phyloP scores from a whole-genome alignment of 1,140 invertebrate species.

The Drosophila nannoptera region DNA sequence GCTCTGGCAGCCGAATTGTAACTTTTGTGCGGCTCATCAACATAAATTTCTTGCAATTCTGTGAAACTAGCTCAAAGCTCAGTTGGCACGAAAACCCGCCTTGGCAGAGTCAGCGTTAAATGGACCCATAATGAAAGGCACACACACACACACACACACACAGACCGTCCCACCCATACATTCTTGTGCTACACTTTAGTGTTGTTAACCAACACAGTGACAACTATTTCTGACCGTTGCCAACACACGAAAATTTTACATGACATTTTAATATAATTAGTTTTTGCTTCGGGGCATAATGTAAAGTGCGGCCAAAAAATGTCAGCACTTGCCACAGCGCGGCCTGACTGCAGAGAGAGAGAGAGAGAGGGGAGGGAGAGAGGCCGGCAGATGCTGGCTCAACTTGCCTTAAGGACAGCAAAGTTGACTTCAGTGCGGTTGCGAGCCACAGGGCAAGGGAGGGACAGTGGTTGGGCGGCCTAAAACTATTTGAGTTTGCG shows the following conservation, averaged over 20 bases:
- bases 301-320: conserved; percentile 76
- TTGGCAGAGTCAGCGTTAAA: conserved; percentile 67
- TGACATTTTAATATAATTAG: conserved; percentile 77
- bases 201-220: conserved; percentile 47
- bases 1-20: conserved; percentile 4
- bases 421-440: conserved; percentile 63
- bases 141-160: conserved; percentile 15
- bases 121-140: conserved; percentile 29
- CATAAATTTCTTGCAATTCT: conserved; percentile 34
- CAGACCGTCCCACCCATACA: conserved; percentile 4
- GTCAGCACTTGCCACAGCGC: conserved; percentile 54
- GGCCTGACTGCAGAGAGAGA: neutral
- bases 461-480: conserved; percentile 21
- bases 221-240: conserved; percentile 58
- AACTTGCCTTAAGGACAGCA: conserved; percentile 46
- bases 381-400: conserved; percentile 14
- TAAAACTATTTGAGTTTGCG: conserved; percentile 65
- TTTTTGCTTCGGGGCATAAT: conserved; percentile 71
- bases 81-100: conserved; percentile 52
- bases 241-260: conserved; percentile 64
- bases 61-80: conserved; percentile 14
- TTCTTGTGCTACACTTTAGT: conserved; percentile 4
- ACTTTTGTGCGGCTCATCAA: conserved; percentile 31
- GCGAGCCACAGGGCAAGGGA: neutral
- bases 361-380: neutral